Conservation (phyloP, 2,113 vertebrate species). For the Cyanistes caeruleus region DNA sequence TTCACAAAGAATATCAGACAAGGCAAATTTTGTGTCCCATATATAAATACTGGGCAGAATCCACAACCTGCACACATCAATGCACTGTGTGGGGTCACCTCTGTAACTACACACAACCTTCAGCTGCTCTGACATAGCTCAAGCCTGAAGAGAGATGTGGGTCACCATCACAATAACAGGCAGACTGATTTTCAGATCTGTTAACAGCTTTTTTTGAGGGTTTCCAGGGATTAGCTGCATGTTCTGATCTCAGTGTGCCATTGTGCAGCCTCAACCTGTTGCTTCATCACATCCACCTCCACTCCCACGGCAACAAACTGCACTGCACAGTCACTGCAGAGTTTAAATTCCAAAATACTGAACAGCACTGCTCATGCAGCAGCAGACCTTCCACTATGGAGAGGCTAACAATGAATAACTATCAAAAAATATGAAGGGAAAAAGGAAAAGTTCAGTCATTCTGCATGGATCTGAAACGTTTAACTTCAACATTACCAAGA, state of each 20-base stretch:
- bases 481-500: background rate
- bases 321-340: background rate
- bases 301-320: background rate
- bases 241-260: background rate
- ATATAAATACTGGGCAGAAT: background rate
- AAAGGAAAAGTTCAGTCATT: background rate
- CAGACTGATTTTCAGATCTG: background rate
- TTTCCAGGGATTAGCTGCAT: background rate
- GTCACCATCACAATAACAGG: background rate
- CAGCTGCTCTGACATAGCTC: background rate
- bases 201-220: background rate
- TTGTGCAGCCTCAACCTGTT: background rate
- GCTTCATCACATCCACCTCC: background rate
- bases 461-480: background rate
- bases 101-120: background rate
- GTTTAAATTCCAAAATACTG: background rate
- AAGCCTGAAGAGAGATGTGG: background rate
- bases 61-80: background rate
- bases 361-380: background rate
- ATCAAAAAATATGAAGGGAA: background rate
- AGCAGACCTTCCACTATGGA: background rate
- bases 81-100: background rate
- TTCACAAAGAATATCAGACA: background rate
- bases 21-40: rapidly evolving
- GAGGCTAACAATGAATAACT: background rate